Conservation (phyloP, 2,113 vertebrate genomes). For the Suricata suricatta region DNA sequence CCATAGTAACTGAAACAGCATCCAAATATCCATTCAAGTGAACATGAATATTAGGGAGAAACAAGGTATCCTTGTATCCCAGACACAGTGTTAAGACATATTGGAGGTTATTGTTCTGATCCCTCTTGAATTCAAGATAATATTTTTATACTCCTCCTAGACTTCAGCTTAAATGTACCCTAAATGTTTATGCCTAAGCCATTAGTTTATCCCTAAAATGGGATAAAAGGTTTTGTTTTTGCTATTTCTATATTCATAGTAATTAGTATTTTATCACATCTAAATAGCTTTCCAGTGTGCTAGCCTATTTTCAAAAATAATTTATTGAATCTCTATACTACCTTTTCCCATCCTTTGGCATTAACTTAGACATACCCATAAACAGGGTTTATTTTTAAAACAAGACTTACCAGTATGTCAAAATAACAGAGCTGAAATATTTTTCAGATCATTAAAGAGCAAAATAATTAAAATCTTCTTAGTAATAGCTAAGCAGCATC, state of each 20-base stretch:
- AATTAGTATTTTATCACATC: background rate
- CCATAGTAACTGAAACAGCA: slow-evolving; percentile 59
- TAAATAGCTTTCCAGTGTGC: background rate
- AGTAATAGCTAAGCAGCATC: background rate
- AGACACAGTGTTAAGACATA: background rate
- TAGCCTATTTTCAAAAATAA: background rate
- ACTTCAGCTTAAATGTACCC: background rate
- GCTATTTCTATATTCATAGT: background rate
- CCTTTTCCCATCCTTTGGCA: background rate
- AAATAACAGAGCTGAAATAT: background rate
- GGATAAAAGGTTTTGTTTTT: background rate
- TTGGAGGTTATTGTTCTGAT: background rate
- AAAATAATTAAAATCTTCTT: background rate
- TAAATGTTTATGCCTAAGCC: background rate
- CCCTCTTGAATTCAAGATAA: background rate
- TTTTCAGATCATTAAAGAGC: background rate
- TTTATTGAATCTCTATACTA: background rate
- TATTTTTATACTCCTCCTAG: background rate
- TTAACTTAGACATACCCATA: background rate
- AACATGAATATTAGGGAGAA: background rate
- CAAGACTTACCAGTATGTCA: background rate
- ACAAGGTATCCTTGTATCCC: background rate
- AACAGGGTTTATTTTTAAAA: background rate
- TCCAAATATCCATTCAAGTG: slow-evolving; percentile 51
- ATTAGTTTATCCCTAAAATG: background rate